Percentiles rank a stretch among this genome's conserved stretches.
Conservation (phyloP, 2,113 vertebrate species). For the Hyaena hyaena region DNA sequence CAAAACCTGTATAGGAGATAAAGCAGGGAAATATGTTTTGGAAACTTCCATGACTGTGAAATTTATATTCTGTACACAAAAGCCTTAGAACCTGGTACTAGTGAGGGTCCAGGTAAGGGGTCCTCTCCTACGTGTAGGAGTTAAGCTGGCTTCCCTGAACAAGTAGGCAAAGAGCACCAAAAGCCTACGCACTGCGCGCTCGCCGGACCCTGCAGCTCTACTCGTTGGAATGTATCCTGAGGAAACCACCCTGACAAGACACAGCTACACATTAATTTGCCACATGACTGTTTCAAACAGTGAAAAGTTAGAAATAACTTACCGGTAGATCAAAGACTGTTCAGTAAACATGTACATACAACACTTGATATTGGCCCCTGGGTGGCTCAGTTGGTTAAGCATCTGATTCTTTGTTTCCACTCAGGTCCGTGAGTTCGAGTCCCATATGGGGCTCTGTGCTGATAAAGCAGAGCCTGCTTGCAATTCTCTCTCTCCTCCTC, state of each 20-base stretch:
- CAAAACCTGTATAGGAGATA: conserved; percentile 76
- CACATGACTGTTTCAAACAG: neutral
- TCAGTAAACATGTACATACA: neutral
- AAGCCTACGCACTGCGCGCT: rapidly evolving
- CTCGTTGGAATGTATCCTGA: neutral
- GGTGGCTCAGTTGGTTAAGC: no score
- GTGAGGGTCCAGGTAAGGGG: neutral
- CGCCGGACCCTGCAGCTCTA: neutral
- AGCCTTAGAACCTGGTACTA: neutral
- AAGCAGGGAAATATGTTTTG: neutral
- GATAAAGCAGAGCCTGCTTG: no score
- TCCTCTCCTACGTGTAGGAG: neutral
- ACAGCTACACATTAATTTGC: neutral
- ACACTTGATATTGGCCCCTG: no score
- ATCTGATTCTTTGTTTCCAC: no score
- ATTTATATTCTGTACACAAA: neutral
- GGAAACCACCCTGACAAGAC: neutral
- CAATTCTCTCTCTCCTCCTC: no score
- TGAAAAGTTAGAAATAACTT: neutral
- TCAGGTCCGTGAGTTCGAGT: no score
- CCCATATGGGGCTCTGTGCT: no score
- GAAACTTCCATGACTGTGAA: neutral
- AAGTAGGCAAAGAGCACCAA: rapidly evolving
- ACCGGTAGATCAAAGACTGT: neutral
- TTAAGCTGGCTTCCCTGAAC: neutral